Percentiles rank a stretch among this genome's conserved stretches.
Evolutionary conservation across 2,888 invertebrate genomes (phyloP).

Genomic region (Venusia cambrica): DNA sequence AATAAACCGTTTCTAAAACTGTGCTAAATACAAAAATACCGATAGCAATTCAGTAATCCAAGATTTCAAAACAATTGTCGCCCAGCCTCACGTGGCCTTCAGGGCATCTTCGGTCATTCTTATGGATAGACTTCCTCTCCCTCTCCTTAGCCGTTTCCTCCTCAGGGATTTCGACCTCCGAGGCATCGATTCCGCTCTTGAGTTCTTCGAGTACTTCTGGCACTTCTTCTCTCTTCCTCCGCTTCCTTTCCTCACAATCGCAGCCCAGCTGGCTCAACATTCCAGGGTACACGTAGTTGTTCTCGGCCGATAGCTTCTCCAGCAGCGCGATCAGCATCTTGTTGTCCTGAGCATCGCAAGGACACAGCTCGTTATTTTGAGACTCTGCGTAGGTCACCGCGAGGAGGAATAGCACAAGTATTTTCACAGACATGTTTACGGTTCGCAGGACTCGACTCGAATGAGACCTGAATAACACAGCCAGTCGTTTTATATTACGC

Average conservation of each 20-base stretch:
- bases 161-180: background rate
- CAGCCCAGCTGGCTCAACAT: conserved; percentile 33
- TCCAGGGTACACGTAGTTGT: conserved; percentile 34
- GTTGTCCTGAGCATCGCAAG: conserved; percentile 19
- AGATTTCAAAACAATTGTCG: too few relatives aligned
- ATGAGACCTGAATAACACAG: conserved; percentile 22
- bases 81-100: background rate
- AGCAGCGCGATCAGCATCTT: conserved; percentile 27
- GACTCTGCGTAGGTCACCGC: conserved; percentile 13
- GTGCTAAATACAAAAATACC: too few relatives aligned
- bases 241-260: conserved; percentile 34
- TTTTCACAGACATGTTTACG: conserved; percentile 35
- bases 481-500: background rate
- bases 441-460: conserved; percentile 20
- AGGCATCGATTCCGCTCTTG: too few relatives aligned
- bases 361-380: conserved; percentile 20
- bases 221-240: conserved; percentile 33
- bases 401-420: conserved; percentile 27
- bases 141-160: conserved; percentile 21
- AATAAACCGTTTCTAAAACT: too few relatives aligned
- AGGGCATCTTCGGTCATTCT: background rate
- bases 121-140: conserved; percentile 7
- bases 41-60: too few relatives aligned
- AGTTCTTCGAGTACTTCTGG: conserved; percentile 1
- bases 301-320: conserved; percentile 28